Evolutionary conservation across 2,888 invertebrate genomes (phyloP).

Genomic region (Sturmia bella): DNA sequence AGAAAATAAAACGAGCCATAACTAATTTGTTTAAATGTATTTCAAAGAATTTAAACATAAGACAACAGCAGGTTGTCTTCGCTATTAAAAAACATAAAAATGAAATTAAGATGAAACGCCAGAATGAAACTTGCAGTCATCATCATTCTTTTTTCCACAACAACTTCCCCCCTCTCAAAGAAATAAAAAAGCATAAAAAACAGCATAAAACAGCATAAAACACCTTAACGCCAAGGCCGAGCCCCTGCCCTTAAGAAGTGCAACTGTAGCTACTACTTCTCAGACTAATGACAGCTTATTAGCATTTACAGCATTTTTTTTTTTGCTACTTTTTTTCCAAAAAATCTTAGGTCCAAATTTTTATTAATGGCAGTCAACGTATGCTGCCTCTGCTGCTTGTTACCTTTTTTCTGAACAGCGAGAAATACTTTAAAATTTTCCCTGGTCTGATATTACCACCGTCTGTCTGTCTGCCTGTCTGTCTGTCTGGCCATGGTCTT

Average conservation of each 20-base stretch:
- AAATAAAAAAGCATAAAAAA: conserved; percentile 13
- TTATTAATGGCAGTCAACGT: conserved; percentile 43
- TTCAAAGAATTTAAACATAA: conserved; percentile 56
- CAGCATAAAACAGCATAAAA: neutral
- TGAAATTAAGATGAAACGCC: conserved; percentile 54
- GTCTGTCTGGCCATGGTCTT: conserved; percentile 37
- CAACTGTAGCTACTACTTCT: conserved; percentile 15
- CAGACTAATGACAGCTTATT: conserved; percentile 68
- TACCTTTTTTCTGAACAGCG: conserved; percentile 2
- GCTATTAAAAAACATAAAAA: conserved; percentile 60
- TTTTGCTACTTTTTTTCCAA: too few relatives aligned
- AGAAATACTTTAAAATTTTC: conserved; percentile 37
- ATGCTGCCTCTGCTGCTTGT: conserved; percentile 27
- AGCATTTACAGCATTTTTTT: conserved; percentile 38
- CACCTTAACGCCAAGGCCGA: conserved; percentile 5
- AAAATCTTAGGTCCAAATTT: conserved; percentile 39
- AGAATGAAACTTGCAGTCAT: conserved; percentile 31
- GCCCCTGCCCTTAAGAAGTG: neutral
- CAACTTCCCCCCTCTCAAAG: conserved; percentile 1
- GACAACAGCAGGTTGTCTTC: conserved; percentile 62
- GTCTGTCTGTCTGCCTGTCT: conserved; percentile 11
- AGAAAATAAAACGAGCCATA: conserved; percentile 60
- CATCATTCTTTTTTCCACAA: conserved; percentile 38
- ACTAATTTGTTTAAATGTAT: conserved; percentile 68
- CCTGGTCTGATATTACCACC: conserved; percentile 28